Percentiles rank a stretch among this genome's conserved stretches.
Evolutionary conservation across 2,797 vertebrate genomes (phyloP).

Genomic region (Limosa lapponica): DNA sequence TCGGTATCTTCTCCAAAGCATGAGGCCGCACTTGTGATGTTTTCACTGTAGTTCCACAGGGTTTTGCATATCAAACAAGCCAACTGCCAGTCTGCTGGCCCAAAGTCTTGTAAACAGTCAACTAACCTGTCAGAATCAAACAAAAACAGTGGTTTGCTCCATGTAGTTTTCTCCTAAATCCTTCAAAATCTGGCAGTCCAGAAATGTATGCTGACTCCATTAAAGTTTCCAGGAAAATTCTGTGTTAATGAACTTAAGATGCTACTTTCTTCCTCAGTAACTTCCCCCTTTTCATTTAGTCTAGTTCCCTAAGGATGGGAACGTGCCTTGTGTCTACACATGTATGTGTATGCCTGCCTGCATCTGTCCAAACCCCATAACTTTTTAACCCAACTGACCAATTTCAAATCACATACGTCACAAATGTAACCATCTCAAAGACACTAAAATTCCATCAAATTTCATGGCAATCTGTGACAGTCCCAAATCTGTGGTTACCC

Average conservation of each 20-base stretch:
- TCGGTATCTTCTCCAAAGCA: slow-evolving; percentile 75
- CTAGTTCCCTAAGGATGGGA: neutral
- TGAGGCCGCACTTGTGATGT: neutral
- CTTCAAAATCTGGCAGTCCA: neutral
- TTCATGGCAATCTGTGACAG: neutral
- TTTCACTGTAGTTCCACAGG: slow-evolving; percentile 91
- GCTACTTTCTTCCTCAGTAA: neutral
- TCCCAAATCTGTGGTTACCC: neutral
- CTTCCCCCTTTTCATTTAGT: neutral
- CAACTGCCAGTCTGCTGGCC: slow-evolving; percentile 91
- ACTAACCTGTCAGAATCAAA: slow-evolving; percentile 81
- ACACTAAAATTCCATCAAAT: neutral
- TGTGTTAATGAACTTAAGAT: neutral
- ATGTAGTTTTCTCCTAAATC: neutral
- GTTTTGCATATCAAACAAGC: slow-evolving; percentile 92
- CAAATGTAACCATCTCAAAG: neutral
- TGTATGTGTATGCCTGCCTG: fast-evolving
- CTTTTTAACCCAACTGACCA: neutral
- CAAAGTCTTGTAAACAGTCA: slow-evolving; percentile 92
- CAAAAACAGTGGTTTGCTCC: neutral
- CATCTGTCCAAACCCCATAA: neutral
- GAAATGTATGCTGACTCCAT: neutral
- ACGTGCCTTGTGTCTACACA: neutral
- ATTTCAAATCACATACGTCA: neutral
- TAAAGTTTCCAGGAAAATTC: neutral